These are phyloP conservation scores for Jacana jacana DNA, from an alignment of 2,113 vertebrate species.

Conservation along the genomic window DNA sequence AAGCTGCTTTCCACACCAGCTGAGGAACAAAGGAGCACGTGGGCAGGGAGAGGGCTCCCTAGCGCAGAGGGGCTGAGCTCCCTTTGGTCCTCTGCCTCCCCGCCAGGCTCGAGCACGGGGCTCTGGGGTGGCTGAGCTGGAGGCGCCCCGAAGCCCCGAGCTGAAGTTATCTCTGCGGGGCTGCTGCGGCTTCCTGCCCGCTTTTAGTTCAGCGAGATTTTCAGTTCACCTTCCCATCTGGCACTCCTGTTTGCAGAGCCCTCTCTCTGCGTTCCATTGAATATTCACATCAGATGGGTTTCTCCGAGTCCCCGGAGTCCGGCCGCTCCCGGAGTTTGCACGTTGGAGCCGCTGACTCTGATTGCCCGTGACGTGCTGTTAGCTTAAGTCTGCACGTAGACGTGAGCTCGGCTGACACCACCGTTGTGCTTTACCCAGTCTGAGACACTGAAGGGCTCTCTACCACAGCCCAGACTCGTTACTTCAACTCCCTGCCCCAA, in stretches of 20 bases:
- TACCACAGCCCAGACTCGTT: background rate
- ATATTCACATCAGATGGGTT: background rate
- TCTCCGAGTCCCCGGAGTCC: background rate
- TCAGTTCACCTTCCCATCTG: background rate
- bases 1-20: background rate
- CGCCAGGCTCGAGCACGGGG: background rate
- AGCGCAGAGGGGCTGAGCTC: background rate
- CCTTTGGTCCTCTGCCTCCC: background rate
- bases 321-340: background rate
- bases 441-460: background rate
- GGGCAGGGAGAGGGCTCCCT: background rate
- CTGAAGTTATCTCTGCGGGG: background rate
- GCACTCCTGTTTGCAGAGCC: background rate
- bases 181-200: background rate
- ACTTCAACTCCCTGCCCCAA: background rate
- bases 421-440: background rate
- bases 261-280: background rate
- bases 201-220: background rate
- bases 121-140: background rate
- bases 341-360: background rate
- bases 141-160: background rate
- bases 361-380: background rate
- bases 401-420: constrained; percentile 9
- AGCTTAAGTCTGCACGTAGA: background rate
- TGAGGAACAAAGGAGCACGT: background rate